These are phyloP conservation scores for Dolichopus griseipennis DNA, from an alignment of 2,888 invertebrate species.

Conservation along the genomic window DNA sequence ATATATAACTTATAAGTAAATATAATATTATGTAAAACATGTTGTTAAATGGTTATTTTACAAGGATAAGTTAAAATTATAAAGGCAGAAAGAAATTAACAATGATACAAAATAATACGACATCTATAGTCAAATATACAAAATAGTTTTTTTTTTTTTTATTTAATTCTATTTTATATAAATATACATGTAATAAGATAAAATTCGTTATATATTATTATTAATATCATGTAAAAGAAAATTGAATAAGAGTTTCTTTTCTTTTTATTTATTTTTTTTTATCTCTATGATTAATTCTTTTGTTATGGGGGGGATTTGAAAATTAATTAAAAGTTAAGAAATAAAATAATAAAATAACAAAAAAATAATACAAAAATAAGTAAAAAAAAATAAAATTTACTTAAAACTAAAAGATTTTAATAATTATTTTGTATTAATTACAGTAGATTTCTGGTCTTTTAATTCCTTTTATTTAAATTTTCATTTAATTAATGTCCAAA, in stretches of 20 bases:
- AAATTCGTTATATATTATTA: no score
- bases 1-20: no score
- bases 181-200: no score
- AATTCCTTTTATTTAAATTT: neutral
- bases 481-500: neutral
- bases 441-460: no score
- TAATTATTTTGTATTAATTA: neutral
- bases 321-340: conserved; percentile 1
- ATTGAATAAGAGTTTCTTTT: no score
- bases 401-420: neutral
- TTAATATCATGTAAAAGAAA: neutral
- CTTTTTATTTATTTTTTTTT: neutral
- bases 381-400: no score
- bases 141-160: neutral
- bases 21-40: no score
- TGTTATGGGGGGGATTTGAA: neutral
- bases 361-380: no score
- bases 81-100: neutral
- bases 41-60: no score
- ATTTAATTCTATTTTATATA: neutral
- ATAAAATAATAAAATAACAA: no score
- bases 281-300: neutral
- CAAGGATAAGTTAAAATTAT: neutral
- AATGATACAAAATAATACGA: neutral
- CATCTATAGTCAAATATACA: neutral